Percentiles rank a stretch among this genome's conserved stretches.
Evolutionary conservation across 2,113 vertebrate genomes (phyloP).

Genomic region (Burhinus oedicnemus): DNA sequence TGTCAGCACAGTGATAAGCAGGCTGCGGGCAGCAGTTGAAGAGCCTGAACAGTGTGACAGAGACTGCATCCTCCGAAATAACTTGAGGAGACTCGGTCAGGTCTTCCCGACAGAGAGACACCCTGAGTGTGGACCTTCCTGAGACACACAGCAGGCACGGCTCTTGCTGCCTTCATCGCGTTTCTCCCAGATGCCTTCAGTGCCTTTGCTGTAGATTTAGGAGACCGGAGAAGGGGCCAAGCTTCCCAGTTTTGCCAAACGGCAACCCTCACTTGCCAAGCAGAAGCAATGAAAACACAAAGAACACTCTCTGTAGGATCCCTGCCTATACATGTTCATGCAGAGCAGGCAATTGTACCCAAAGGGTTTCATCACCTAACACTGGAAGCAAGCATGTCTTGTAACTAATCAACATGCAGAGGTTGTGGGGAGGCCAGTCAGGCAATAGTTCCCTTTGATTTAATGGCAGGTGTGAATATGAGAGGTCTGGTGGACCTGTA

Average conservation of each 20-base stretch:
- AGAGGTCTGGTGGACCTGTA: not conserved
- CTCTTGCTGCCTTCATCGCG: accelerated
- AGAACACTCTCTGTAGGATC: not conserved
- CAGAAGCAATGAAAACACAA: not conserved
- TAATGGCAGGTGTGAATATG: not conserved
- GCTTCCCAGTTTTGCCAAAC: not conserved
- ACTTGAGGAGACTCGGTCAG: not conserved
- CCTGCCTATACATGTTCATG: not conserved
- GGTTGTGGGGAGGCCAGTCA: not conserved
- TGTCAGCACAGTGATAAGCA: not conserved
- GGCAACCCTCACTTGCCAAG: not conserved
- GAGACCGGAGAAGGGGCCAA: not conserved
- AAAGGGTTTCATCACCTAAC: not conserved
- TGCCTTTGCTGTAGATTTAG: not conserved
- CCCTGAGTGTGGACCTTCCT: not conserved
- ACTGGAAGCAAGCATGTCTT: not conserved
- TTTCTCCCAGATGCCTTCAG: not conserved
- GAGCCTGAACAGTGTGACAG: not conserved
- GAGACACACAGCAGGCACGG: not conserved
- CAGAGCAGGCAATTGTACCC: not conserved
- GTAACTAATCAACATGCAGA: not conserved
- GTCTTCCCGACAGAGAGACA: not conserved
- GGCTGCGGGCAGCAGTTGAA: not conserved
- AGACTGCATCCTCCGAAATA: not conserved
- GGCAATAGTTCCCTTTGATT: not conserved